Evolutionary conservation across 2,797 vertebrate species (phyloP), one percentile per base, ranked within the genome.

Genomic region (Liparis tanakae): DNA sequence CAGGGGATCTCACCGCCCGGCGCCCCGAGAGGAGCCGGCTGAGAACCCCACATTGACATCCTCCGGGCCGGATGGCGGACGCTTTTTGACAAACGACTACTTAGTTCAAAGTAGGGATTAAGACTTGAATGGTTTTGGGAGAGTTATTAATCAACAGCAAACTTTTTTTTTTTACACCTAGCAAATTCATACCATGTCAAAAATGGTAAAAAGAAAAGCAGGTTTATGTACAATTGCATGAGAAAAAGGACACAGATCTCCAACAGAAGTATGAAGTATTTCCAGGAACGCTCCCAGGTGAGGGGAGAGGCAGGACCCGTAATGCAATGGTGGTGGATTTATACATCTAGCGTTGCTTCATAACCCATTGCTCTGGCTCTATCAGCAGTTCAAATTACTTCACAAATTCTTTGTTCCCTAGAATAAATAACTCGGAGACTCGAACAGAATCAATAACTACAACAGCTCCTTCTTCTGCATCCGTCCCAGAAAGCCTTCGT

Each of bases 171-270:
- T 41, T 80, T 74, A 79, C 76, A 85, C 68, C 69, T 41, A 63
- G 58, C 63, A 68, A 78, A 78, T 7, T 25, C 41, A 76, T 75
- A 84, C 60, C 77, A 72, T 15, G 44, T 74, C 43, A 58, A 67
- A 78, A 83, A 81, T 50, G 55, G 30, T 58, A 80, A 87, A 80
- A 87, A 80, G 37, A 75, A 66, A 79, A 82, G 64, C 15, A 51
- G 25, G 17, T 54, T 79, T 87, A 90, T 92, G 44, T 89, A 92
- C 91, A 92, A 87, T 82, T 85, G 72, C 66, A 79, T 67, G 59
- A 78, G 59, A 43, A 69, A 83, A 78, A 70, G 58, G 50, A 67
- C 34, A 66, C 37, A 72, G 48, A 70, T 79, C 65, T 81, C 85
- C 39, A 64, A 70, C 39, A 76, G 67, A 61, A 66, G 44, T 48